Base-by-base conservation (phyloP, 1,140 invertebrate genomes). In the Araneus ventricosus region DNA sequence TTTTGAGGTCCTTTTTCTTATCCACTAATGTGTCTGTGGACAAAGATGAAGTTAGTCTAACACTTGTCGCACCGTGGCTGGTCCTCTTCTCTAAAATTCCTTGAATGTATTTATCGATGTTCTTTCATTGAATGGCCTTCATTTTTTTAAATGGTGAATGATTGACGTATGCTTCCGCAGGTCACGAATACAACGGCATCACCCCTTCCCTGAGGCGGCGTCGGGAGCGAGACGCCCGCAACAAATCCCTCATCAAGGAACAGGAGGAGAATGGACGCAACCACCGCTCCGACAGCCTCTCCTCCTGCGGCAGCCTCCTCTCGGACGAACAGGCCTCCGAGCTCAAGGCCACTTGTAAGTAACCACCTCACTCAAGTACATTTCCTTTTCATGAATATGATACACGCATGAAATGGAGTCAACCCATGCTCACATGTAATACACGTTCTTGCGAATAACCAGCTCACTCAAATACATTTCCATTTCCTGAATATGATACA, bases 221-320 rank as follows among this genome's bases (percentile, higher is more conserved):
- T 7, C 67, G 94, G 17, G 93, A 94, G 30, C 22, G 94, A 37
- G 94, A 94, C 86, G 90, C 93, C n/a, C 94, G 94, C 37, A 93
- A 94, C 52, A 93, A 90, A 37, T 93, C 91, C 34, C 85, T 94
- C 22, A 94, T 94, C 45, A 94, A 94, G 79, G 92, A 94, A 61
- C 94, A 95, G 63, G 96, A 97, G 95, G 96, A 96, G 41, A 96
- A 96, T 59, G 97, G 95, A 94, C 95, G 95, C 89, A 67, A n/a
- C 63, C 96, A 97, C 41, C 96, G 98, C 88, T 98, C 97, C 95
- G 97, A 97, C 87, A 96, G 97, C 22, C 96, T 97, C 94, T 97
- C 97, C 95, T 97, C 97, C 67, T 97, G 96, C 37, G 92, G 93
- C 61, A 94, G 85, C 37, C 52, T 92, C 39, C 61, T 93, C 67